Percentiles rank a stretch among this genome's conserved stretches.
These are phyloP conservation scores for Aplodontia rufa DNA, from an alignment of 2,113 vertebrate genomes.

Conservation along the genomic window DNA sequence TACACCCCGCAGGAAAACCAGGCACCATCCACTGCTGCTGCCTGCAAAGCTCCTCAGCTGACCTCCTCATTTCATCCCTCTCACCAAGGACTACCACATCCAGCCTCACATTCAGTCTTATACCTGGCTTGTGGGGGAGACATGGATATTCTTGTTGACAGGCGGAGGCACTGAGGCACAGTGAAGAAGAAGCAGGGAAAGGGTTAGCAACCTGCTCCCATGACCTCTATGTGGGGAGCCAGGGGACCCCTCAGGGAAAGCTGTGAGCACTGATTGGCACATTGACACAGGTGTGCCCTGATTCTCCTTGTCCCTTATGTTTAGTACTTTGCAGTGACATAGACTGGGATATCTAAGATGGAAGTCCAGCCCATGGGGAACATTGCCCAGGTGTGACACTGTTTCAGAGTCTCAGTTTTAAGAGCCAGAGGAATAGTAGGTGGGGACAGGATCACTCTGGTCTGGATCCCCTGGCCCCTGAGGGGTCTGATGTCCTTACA, in stretches of 20 bases:
- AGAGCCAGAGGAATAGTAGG: neutral
- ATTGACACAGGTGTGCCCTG: neutral
- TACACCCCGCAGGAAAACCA: neutral
- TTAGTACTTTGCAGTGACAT: neutral
- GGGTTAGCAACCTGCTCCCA: neutral
- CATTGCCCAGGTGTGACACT: neutral
- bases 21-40: neutral
- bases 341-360: fast-evolving
- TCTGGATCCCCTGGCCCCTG: neutral
- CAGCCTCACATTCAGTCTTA: neutral
- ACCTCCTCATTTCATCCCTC: too few species aligned
- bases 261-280: fast-evolving
- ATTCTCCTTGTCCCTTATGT: too few species aligned
- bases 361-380: too few species aligned
- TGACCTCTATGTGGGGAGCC: neutral
- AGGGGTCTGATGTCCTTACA: neutral
- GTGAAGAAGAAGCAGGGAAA: neutral
- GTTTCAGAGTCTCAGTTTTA: neutral
- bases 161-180: conserved; percentile 15
- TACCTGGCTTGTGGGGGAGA: neutral
- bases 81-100: neutral
- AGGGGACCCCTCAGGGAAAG: fast-evolving
- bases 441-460: neutral
- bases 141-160: neutral
- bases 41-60: fast-evolving